These are phyloP conservation scores for Polyergus mexicanus DNA, from an alignment of 1,140 invertebrate species.

Conservation along the genomic window DNA sequence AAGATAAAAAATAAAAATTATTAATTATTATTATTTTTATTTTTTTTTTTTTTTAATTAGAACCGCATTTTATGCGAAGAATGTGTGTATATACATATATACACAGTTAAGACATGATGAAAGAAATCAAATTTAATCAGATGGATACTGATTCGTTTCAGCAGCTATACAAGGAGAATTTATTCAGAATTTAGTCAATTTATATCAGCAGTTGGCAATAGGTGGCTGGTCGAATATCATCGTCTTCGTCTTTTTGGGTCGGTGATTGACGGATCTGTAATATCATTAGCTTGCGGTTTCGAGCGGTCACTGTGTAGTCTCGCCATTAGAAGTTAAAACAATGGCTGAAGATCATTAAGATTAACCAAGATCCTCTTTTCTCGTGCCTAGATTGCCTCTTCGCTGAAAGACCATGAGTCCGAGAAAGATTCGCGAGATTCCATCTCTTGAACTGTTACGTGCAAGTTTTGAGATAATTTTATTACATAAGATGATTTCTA, in stretches of 20 bases:
- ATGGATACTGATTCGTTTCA: neutral
- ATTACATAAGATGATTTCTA: conserved; percentile 1
- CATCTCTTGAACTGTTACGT: neutral
- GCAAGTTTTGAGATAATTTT: conserved; percentile 41
- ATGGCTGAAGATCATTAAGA: conserved; percentile 77
- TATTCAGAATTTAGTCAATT: conserved; percentile 31
- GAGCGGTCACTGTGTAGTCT: conserved; percentile 29
- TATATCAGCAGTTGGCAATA: neutral
- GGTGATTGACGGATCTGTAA: conserved; percentile 72
- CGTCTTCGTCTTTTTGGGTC: conserved; percentile 44
- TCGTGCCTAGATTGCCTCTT: conserved; percentile 41
- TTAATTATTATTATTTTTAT: neutral
- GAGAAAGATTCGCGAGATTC: conserved; percentile 61
- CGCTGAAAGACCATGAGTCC: conserved; percentile 32
- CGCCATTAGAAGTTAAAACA: conserved; percentile 54
- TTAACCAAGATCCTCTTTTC: conserved; percentile 75
- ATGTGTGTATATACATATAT: neutral
- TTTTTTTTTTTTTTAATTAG: neutral
- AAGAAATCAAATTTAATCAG: neutral
- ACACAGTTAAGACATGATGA: neutral
- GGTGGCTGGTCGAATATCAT: conserved; percentile 35
- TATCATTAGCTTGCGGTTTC: conserved; percentile 72
- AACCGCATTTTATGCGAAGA: neutral
- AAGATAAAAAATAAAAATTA: neutral
- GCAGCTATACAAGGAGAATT: conserved; percentile 9